A percentile compares a stretch with the other conserved stretches of the same genome.
phyloP scores from a whole-genome alignment of 2,888 invertebrate genomes.

The Eupithecia insigniata region DNA sequence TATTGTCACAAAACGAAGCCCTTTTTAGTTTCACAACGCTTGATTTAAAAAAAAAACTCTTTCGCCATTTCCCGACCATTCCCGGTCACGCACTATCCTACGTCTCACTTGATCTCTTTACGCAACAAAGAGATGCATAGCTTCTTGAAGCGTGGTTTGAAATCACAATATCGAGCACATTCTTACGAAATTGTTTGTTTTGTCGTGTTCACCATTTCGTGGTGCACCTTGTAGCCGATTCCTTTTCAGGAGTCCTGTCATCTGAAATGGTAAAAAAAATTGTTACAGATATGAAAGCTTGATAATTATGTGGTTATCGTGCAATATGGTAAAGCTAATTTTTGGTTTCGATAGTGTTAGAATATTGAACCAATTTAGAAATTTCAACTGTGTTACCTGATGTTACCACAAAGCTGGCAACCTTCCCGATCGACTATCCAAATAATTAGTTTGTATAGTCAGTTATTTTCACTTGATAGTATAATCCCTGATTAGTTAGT shows the following conservation, averaged over 20 bases:
- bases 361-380: conserved; percentile 2
- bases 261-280: conserved; percentile 63
- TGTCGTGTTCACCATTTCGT: conserved; percentile 66
- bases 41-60: conserved; percentile 74
- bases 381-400: conserved; percentile 3
- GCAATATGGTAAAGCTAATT: background rate
- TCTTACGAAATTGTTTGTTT: conserved; percentile 58
- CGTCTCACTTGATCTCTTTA: conserved; percentile 53
- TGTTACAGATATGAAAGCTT: background rate
- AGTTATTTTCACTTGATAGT: background rate
- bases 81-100: conserved; percentile 51
- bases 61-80: conserved; percentile 63
- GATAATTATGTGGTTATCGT: background rate
- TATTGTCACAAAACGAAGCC: conserved; percentile 66
- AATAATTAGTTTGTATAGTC: background rate
- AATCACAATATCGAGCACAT: conserved; percentile 70
- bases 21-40: conserved; percentile 76
- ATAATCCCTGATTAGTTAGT: background rate
- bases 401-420: background rate
- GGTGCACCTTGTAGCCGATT: conserved; percentile 74
- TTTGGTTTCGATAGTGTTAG: background rate
- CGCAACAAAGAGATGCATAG: conserved; percentile 56
- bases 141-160: conserved; percentile 57
- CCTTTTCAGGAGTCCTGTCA: conserved; percentile 80
- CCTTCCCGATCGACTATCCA: background rate